These are phyloP conservation scores for Otus sunia DNA, from an alignment of 2,113 vertebrate genomes.

Conservation along the genomic window DNA sequence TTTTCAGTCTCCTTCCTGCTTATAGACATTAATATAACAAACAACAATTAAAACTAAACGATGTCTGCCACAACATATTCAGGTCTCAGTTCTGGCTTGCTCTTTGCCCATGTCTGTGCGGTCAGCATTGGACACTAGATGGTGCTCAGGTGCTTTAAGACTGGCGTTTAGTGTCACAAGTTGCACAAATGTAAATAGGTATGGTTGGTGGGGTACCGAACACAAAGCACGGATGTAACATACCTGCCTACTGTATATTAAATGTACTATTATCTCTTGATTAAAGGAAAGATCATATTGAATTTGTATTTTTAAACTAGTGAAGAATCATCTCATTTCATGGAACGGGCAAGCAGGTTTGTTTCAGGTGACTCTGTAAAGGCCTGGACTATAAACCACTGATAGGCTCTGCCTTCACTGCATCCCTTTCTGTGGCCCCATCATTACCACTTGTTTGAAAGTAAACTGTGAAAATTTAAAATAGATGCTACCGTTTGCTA, in stretches of 20 bases:
- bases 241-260: accelerated
- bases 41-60: no score
- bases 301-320: accelerated
- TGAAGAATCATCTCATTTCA: accelerated
- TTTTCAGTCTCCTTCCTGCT: background rate
- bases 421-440: background rate
- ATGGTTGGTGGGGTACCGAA: background rate
- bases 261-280: background rate
- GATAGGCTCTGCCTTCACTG: background rate
- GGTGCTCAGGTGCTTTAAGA: background rate
- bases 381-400: background rate
- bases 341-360: background rate
- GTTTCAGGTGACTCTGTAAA: background rate
- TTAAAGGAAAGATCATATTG: background rate
- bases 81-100: accelerated
- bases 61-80: accelerated
- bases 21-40: accelerated
- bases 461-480: background rate
- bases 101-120: background rate
- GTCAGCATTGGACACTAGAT: background rate
- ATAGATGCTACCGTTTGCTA: background rate
- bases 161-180: background rate
- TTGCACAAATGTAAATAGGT: accelerated
- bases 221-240: background rate
- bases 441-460: background rate